Base-by-base conservation (phyloP, 2,113 vertebrate genomes). In the Urocynchramus pylzowi region DNA sequence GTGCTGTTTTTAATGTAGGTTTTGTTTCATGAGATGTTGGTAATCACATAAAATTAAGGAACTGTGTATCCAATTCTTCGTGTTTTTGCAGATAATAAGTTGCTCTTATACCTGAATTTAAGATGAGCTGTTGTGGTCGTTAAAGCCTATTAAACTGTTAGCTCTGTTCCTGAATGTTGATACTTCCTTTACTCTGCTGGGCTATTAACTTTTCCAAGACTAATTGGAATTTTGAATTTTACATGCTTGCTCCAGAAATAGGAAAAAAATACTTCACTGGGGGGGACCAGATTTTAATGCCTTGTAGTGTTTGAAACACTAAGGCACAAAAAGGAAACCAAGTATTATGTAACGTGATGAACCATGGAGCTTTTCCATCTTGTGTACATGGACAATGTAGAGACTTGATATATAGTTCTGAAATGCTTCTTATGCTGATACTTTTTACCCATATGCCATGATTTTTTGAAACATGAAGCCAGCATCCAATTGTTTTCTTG, bases 51-150 rank as follows among this genome's bases (percentile, higher is more conserved):
- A 54, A 83, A 73, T 69, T 28, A 64, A 50, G 67, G 50, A 50
- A 45, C 33, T 6, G 1, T 54, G 31, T 60, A 50, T 30, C 8
- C 4, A 33, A 0, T 22, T 78, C 41, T 52, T 64, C 2, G 0
- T 75, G 1, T 26, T 60, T 74, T 49, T 89, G 17, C 6, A 84
- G 30, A 23, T 50, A 44, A 28, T 0, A 1, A 24, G 24, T 67
- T 91, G 28, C 7, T 91, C 13, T 87, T 57, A 18, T 17, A 39
- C 23, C 21, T 84, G 47, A 86, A 56, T 57, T 91, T 18, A 42
- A 11, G 67, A 49, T 85, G 28, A 53, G n/a, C 11, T 87, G 28
- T 70, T n/a, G 19, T 75, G 52, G n/a, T 81, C 7, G 1, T 37
- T 57, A 22, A 56, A 20, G 16, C 20, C 60, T 21, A 16, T 56